Evolutionary conservation across 2,888 invertebrate species (phyloP).

Genomic region (Drosophila buzzatii): DNA sequence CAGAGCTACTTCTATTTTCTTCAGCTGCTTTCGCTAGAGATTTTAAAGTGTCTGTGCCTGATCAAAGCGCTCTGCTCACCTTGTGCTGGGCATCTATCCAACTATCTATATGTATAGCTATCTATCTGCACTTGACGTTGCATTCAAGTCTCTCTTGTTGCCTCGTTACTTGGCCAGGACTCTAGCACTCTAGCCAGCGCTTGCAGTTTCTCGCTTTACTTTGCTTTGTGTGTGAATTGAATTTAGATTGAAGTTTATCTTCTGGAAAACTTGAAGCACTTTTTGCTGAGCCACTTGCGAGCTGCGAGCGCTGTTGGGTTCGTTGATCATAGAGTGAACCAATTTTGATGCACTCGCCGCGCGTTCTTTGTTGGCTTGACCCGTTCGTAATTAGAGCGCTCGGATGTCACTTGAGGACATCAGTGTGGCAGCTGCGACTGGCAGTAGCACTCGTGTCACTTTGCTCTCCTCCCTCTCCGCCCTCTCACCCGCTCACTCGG

Average conservation of each 20-base stretch:
- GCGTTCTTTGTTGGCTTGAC: constrained; percentile 27
- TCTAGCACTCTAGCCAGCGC: no score
- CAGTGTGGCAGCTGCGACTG: constrained; percentile 11
- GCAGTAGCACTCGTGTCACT: neutral
- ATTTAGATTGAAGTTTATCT: constrained; percentile 1
- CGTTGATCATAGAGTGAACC: constrained; percentile 42
- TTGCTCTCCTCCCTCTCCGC: neutral
- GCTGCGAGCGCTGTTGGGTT: constrained; percentile 20
- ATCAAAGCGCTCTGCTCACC: no score
- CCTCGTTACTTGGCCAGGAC: neutral
- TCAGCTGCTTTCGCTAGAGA: no score
- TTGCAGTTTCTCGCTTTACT: no score
- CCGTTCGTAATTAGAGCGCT: constrained; percentile 43
- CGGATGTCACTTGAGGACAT: constrained; percentile 31
- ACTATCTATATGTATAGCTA: no score
- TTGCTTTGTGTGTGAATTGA: neutral
- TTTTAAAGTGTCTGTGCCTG: no score
- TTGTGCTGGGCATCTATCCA: no score
- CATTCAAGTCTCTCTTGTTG: neutral
- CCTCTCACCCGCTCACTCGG: neutral
- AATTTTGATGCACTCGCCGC: constrained; percentile 28
- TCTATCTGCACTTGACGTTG: no score
- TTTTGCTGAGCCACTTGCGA: constrained; percentile 1
- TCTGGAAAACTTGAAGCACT: constrained; percentile 6
- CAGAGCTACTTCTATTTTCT: no score